A percentile compares a stretch with the other conserved stretches of the same genome.
Evolutionary conservation across 2,113 vertebrate genomes (phyloP).

Genomic region (Nibea coibor): DNA sequence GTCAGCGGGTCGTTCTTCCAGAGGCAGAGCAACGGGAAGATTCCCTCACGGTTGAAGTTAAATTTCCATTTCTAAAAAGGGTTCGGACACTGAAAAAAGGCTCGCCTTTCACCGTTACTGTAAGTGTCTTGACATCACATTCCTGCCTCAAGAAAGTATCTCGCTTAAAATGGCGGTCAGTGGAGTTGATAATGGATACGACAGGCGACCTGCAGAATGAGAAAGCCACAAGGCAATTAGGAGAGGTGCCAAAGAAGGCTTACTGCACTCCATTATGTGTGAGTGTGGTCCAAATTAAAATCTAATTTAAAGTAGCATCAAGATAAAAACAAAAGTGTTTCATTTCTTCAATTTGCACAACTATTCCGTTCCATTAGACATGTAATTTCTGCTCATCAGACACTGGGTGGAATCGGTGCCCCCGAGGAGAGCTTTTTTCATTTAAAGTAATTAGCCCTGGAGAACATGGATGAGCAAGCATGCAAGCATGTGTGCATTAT

Average conservation of each 20-base stretch:
- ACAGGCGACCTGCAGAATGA: conserved; percentile 57
- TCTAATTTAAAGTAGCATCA: conserved; percentile 83
- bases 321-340: conserved; percentile 83
- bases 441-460: conserved; percentile 86
- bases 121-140: conserved; percentile 6
- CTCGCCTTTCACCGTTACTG: conserved; percentile 20
- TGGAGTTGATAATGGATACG: conserved; percentile 66
- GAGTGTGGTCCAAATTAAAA: conserved; percentile 88
- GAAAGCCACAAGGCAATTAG: conserved; percentile 73
- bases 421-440: conserved; percentile 83
- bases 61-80: conserved; percentile 1
- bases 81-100: conserved; percentile 3
- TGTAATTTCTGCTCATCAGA: conserved; percentile 92
- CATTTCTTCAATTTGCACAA: conserved; percentile 89
- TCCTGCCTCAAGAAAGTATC: conserved; percentile 24
- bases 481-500: conserved; percentile 42
- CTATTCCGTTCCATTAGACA: conserved; percentile 90
- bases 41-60: not conserved
- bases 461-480: conserved; percentile 69
- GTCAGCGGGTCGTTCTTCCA: conserved; percentile 34
- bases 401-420: conserved; percentile 81
- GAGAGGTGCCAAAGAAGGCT: conserved; percentile 75
- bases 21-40: conserved; percentile 21
- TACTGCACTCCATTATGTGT: conserved; percentile 73
- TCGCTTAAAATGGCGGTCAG: conserved; percentile 50